phyloP scores from a whole-genome alignment of 2,797 vertebrate species.

The Heterohyrax brucei region DNA sequence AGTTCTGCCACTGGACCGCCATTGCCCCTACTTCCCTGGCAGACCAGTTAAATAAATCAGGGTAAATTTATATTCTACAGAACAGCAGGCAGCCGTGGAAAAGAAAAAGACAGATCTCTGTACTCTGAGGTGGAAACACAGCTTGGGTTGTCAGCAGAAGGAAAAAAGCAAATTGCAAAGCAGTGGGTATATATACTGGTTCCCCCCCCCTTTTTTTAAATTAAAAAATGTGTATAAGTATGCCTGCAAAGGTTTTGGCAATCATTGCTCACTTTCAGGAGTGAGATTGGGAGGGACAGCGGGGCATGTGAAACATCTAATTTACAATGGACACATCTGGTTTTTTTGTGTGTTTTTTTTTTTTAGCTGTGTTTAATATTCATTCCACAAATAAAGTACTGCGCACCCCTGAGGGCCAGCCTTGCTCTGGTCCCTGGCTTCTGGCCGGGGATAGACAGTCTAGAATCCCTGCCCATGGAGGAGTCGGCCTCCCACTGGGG shows the following conservation, averaged over 20 bases:
- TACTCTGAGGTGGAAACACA: not conserved
- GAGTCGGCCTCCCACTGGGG: not conserved
- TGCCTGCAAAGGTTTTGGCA: not conserved
- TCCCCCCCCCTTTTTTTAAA: not conserved
- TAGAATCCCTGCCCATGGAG: not conserved
- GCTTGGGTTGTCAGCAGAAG: not conserved
- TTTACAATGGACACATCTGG: not conserved
- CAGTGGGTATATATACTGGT: not conserved
- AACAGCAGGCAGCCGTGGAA: not conserved
- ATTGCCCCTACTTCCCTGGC: not conserved
- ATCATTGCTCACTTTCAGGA: not conserved
- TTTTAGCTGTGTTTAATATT: not conserved
- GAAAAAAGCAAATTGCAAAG: not conserved
- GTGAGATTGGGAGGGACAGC: not conserved
- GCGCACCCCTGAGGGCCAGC: not conserved
- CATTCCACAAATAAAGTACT: not conserved
- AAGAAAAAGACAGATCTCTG: not conserved
- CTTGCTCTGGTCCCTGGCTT: not conserved
- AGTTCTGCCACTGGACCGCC: too few species aligned
- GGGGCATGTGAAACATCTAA: not conserved
- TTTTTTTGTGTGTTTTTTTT: not conserved
- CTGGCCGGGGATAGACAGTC: not conserved
- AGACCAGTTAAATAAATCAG: not conserved
- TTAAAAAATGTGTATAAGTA: not conserved
- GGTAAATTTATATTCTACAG: not conserved